Percentiles rank a stretch among this genome's conserved stretches.
phyloP scores from a whole-genome alignment of 2,797 vertebrate species.

The Carcharodon carcharias region DNA sequence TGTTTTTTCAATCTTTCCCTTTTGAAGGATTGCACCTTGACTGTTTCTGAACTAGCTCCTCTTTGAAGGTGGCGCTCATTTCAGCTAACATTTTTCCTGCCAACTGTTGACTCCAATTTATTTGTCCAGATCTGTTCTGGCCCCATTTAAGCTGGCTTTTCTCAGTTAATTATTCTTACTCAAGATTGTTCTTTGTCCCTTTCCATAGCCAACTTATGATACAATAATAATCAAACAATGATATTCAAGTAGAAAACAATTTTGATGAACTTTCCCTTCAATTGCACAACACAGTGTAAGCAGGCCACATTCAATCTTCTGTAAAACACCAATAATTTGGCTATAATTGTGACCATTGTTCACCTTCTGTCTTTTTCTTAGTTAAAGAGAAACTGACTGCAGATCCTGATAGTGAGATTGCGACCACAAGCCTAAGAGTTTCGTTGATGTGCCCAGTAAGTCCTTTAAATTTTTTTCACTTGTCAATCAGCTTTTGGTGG shows the following conservation, averaged over 20 bases:
- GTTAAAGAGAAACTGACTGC: slow-evolving; percentile 97
- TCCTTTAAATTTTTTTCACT: slow-evolving; percentile 39
- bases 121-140: too few species aligned
- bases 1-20: too few species aligned
- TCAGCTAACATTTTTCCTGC: too few species aligned
- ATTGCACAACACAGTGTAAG: slow-evolving; percentile 21
- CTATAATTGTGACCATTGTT: neutral
- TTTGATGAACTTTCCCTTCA: slow-evolving; percentile 36
- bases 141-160: too few species aligned
- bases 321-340: neutral
- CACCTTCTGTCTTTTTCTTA: slow-evolving; percentile 46
- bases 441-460: slow-evolving; percentile 95
- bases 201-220: too few species aligned
- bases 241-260: neutral
- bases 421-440: slow-evolving; percentile 89
- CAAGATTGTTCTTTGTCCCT: too few species aligned
- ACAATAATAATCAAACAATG: neutral
- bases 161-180: too few species aligned
- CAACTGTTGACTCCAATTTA: too few species aligned
- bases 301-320: neutral
- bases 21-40: too few species aligned
- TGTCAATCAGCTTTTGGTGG: neutral
- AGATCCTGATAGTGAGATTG: slow-evolving; percentile 93
- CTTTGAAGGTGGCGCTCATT: too few species aligned
- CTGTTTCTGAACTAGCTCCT: too few species aligned